Evolutionary conservation across 2,888 invertebrate genomes (phyloP).

Genomic region (Sarcophaga subvicina): DNA sequence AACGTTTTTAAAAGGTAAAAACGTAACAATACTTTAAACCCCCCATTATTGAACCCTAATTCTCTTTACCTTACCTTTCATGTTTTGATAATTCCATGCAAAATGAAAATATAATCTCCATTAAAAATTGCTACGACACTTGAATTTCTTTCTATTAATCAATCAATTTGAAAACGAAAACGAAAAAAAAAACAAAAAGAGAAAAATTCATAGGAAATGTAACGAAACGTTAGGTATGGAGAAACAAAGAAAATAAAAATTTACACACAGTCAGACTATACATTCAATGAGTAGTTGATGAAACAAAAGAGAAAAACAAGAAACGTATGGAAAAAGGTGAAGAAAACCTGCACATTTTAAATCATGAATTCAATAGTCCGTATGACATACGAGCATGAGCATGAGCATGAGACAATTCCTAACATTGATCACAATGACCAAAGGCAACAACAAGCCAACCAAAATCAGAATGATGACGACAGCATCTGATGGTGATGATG

Average conservation of each 20-base stretch:
- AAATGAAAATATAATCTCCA: constrained; percentile 3
- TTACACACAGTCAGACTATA: background rate
- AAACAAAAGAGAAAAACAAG: background rate
- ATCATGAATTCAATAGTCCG: background rate
- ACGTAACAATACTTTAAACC: too few species aligned
- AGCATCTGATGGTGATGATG: constrained; percentile 26
- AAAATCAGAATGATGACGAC: constrained; percentile 25
- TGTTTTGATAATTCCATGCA: background rate
- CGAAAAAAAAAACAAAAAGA: background rate
- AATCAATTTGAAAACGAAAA: constrained; percentile 52
- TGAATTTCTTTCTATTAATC: constrained; percentile 56
- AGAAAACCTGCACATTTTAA: background rate
- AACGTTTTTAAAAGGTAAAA: too few species aligned
- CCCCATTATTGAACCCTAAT: background rate
- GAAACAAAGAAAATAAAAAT: background rate
- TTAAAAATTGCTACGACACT: constrained; percentile 20
- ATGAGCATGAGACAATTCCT: background rate
- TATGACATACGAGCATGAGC: background rate
- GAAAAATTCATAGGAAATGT: background rate
- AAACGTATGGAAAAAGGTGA: background rate
- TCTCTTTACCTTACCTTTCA: background rate
- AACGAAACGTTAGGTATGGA: background rate
- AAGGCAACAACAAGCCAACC: constrained; percentile 25
- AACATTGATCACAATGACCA: background rate
- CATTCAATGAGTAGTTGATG: background rate